Conservation (phyloP, 2,113 vertebrate species). For the Chunga burmeisteri region DNA sequence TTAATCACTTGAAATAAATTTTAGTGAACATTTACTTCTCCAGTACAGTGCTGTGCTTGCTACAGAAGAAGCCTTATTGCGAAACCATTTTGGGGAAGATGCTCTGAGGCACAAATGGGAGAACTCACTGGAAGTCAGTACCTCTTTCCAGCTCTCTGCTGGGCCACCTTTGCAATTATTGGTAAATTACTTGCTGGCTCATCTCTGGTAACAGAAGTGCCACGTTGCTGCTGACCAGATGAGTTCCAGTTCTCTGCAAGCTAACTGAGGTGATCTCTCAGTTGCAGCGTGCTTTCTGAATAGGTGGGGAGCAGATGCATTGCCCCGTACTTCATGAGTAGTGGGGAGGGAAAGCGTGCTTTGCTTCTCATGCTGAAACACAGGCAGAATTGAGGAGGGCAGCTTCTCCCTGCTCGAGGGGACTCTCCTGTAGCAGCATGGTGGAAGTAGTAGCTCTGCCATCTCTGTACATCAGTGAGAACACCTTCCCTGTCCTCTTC, state of each 20-base stretch:
- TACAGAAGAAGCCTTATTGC: neutral
- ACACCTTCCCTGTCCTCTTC: neutral
- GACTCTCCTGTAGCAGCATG: neutral
- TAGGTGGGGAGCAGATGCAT: neutral
- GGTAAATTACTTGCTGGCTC: neutral
- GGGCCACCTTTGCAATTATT: neutral
- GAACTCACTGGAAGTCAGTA: neutral
- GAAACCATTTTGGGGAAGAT: neutral
- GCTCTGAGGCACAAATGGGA: neutral
- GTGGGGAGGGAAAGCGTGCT: neutral
- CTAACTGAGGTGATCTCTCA: fast-evolving
- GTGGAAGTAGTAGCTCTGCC: neutral
- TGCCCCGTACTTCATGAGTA: fast-evolving
- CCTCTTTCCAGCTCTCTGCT: neutral
- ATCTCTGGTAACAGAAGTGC: neutral
- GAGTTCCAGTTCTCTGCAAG: neutral
- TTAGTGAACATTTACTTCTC: neutral
- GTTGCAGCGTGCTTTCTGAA: neutral
- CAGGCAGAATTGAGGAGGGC: neutral
- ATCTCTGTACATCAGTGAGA: neutral
- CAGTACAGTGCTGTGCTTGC: neutral
- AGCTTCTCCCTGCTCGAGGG: neutral
- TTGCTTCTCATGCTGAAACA: neutral
- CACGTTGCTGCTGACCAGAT: neutral
- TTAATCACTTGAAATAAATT: neutral